These are phyloP conservation scores for Alethe castanea DNA, from an alignment of 2,113 vertebrate species.

Conservation along the genomic window DNA sequence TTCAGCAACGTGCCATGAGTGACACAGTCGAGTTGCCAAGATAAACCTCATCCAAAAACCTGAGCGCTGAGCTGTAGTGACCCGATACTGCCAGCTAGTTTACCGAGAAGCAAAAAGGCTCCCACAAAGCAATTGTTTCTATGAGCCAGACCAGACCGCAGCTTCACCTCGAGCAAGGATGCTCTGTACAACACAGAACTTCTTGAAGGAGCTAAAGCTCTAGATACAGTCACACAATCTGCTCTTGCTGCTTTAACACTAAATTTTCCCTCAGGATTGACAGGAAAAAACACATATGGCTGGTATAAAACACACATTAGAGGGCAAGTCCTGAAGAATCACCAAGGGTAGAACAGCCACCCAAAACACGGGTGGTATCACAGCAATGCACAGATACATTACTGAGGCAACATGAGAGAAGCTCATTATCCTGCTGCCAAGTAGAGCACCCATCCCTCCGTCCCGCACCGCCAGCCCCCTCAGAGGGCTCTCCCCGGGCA, in stretches of 20 bases:
- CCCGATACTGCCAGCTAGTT: neutral
- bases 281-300: accelerated
- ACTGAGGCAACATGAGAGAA: accelerated
- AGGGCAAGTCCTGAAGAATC: neutral
- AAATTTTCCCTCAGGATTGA: accelerated
- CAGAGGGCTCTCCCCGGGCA: accelerated
- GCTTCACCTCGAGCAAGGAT: neutral
- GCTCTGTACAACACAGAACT: accelerated
- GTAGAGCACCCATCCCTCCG: accelerated
- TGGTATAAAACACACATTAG: accelerated
- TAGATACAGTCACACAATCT: accelerated
- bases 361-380: accelerated
- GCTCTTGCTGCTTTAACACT: neutral
- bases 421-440: accelerated
- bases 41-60: neutral
- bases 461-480: accelerated
- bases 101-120: neutral
- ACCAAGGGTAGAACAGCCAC: neutral
- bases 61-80: neutral
- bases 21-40: neutral
- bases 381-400: accelerated
- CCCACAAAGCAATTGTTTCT: neutral
- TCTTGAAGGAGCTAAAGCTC: neutral
- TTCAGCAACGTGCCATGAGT: neutral
- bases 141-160: neutral